Base-by-base conservation (phyloP, 2,888 invertebrate species). In the Hirtodrosophila duncani region DNA sequence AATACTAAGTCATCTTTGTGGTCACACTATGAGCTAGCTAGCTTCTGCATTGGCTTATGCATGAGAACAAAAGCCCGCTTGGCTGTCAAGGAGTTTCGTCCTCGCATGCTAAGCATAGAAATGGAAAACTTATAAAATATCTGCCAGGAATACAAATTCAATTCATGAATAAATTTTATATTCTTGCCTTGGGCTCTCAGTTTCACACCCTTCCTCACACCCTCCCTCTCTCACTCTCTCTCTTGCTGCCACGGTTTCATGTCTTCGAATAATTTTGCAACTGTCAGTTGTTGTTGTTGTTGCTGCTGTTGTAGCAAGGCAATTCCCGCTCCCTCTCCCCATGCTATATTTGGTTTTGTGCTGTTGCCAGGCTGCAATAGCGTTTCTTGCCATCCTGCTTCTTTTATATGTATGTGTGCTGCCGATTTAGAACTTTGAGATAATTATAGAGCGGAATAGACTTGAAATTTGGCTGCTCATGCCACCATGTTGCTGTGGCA, bases 161-260 rank as follows among this genome's bases (percentile, higher is more conserved):
- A 81, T 78, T 78, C 81, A 81, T 82, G 80, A 82, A 80, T 82
- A 82, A 75, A 80, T 75, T 79, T 74, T 64, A 67, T 60, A 57
- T 52, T 44, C 66, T 42, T 42, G 46, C 53, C 41, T 56, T 36
- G 29, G 58, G 58, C 58, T 60, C 5, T 62, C 61, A n/a, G 56
- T 29, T 48, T 66, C 53, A 50, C 50, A 51, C 13, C 41, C 51
- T 34, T 46, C 27, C 38, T 9, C 29, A 8, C 14, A 7, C 29
- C 7, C 27, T 27, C 27, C 13, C 27, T 27, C 3, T 27, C 27
- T 11, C 27, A 11, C 27, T 27, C 10, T 27, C 10, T 27, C 30
- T 16, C 14, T 26, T 18, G 38, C 21, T 50, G 13, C 33, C 17
- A n/a, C 20, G 31, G 16, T 10, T n/a, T 13, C 27, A 20, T 14